Conservation (phyloP, 1,140 invertebrate species). For the Ceratosolen fusciceps region DNA sequence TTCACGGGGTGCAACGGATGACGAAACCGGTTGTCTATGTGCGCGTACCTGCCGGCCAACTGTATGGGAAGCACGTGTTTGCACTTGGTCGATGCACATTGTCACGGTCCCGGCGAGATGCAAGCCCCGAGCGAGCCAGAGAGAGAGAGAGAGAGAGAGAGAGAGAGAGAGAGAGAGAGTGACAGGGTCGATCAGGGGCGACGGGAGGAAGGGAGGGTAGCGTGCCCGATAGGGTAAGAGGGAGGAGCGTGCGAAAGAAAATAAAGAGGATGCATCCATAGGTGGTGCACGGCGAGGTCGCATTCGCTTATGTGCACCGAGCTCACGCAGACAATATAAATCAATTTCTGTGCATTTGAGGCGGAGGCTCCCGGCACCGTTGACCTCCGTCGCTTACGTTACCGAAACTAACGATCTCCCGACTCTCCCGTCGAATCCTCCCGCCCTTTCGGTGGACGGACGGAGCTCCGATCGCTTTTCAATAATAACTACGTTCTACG, state of each 20-base stretch:
- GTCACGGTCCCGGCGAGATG: not conserved
- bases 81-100: not conserved
- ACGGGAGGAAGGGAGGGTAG: no score
- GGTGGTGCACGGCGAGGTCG: not conserved
- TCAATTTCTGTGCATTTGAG: not conserved
- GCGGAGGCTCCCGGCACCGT: not conserved
- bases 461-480: no score
- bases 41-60: not conserved
- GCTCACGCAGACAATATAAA: not conserved
- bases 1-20: not conserved
- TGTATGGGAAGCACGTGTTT: slow-evolving; percentile 24
- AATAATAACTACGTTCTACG: no score
- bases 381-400: no score
- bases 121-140: not conserved
- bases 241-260: slow-evolving; percentile 32
- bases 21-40: not conserved
- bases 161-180: not conserved
- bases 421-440: no score
- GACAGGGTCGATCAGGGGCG: no score
- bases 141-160: not conserved
- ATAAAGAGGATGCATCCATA: not conserved
- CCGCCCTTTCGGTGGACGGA: no score
- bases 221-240: not conserved
- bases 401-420: no score
- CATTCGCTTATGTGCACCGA: not conserved